Percentiles rank a stretch among this genome's conserved stretches.
Evolutionary conservation across 2,888 invertebrate genomes (phyloP).

Genomic region (Odontothrips loti): DNA sequence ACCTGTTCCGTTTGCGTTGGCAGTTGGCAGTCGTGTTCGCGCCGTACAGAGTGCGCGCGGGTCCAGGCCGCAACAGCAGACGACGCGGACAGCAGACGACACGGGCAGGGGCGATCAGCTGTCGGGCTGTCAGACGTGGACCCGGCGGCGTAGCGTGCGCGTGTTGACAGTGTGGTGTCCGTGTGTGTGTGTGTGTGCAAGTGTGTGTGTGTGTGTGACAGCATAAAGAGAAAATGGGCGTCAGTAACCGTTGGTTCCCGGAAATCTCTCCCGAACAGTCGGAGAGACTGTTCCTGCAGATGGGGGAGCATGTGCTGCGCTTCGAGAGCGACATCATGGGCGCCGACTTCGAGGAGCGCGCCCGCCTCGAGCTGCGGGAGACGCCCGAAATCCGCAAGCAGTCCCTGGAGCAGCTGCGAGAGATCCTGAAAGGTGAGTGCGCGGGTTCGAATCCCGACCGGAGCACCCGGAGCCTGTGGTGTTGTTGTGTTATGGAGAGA

Average conservation of each 20-base stretch:
- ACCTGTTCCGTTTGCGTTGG: neutral
- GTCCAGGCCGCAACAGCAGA: too few relatives aligned
- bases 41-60: neutral
- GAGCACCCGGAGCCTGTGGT: too few relatives aligned
- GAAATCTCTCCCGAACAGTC: slow-evolving; percentile 26
- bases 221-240: neutral
- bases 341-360: slow-evolving; percentile 47
- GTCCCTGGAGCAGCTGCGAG: slow-evolving; percentile 55
- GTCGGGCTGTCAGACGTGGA: too few relatives aligned
- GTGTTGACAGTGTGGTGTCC: too few relatives aligned
- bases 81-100: too few relatives aligned
- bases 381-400: slow-evolving; percentile 58
- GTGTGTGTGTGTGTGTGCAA: too few relatives aligned
- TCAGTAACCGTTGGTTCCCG: neutral
- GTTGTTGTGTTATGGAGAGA: neutral
- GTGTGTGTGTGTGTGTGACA: too few relatives aligned
- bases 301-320: slow-evolving; percentile 33
- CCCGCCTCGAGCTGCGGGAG: slow-evolving; percentile 62
- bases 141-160: too few relatives aligned
- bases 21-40: neutral
- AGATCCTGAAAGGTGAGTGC: slow-evolving; percentile 58
- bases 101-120: too few relatives aligned
- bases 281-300: slow-evolving; percentile 27
- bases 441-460: neutral
- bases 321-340: slow-evolving; percentile 33